Evolutionary conservation across 2,113 vertebrate genomes (phyloP).

Genomic region (Osmerus eperlanus): DNA sequence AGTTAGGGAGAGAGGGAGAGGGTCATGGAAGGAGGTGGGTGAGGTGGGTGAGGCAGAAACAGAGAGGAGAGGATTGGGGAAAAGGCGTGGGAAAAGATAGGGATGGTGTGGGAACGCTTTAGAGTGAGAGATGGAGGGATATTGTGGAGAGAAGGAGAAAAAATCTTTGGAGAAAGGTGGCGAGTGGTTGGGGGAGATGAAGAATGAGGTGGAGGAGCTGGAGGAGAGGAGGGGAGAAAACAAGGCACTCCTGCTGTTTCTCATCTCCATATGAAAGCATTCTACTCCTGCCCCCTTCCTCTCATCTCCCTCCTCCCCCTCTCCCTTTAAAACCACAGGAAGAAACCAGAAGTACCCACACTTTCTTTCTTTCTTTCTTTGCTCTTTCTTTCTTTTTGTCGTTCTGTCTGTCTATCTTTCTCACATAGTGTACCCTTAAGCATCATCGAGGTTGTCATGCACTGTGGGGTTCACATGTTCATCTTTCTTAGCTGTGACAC

Average conservation of each 20-base stretch:
- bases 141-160: background rate
- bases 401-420: too few species aligned
- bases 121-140: background rate
- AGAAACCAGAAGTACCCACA: too few species aligned
- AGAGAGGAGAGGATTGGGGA: too few species aligned
- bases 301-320: background rate
- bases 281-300: background rate
- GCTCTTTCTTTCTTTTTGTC: too few species aligned
- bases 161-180: too few species aligned
- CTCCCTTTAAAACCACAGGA: background rate
- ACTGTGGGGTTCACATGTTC: too few species aligned
- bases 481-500: too few species aligned
- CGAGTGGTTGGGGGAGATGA: background rate
- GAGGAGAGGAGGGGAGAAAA: background rate
- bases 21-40: too few species aligned
- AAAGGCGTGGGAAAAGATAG: background rate
- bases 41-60: too few species aligned
- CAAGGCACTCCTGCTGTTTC: constrained; percentile 21
- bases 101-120: background rate
- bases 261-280: constrained; percentile 32
- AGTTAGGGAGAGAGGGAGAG: background rate
- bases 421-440: too few species aligned
- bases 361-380: too few species aligned
- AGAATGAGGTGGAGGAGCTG: background rate
- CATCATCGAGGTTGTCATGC: too few species aligned